Conservation (phyloP, 2,888 invertebrate genomes). For the Odontocolon sp. region DNA sequence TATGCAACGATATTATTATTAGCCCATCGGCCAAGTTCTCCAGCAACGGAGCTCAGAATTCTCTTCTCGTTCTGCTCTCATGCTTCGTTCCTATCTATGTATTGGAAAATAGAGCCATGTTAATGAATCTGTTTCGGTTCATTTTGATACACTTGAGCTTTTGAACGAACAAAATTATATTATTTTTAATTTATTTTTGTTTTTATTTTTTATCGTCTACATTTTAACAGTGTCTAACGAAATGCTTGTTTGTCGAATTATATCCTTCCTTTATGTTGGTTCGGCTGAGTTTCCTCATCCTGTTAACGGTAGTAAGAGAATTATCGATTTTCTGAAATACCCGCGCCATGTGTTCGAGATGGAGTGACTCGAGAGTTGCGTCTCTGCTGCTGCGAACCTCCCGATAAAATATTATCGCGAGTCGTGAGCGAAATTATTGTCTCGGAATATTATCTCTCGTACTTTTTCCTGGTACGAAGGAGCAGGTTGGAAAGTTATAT, state of each 20-base stretch:
- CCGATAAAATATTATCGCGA: constrained; percentile 64
- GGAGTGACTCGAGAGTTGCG: constrained; percentile 45
- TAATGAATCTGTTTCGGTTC: no score
- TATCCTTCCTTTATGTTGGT: constrained; percentile 49
- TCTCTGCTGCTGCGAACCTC: constrained; percentile 46
- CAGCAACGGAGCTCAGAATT: not conserved
- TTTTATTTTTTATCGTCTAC: not conserved
- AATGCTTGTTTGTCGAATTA: constrained; percentile 51
- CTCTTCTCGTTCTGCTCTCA: not conserved
- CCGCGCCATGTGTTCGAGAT: constrained; percentile 59
- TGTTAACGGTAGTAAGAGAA: constrained; percentile 55
- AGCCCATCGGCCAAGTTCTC: not conserved
- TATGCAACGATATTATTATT: not conserved
- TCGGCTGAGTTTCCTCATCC: constrained; percentile 49
- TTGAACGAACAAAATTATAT: no score
- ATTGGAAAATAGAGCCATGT: no score
- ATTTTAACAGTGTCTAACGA: not conserved
- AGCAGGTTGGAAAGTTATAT: not conserved
- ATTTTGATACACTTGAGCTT: no score
- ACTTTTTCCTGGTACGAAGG: not conserved
- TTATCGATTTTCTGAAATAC: constrained; percentile 61
- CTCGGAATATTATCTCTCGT: constrained; percentile 65
- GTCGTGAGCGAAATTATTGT: constrained; percentile 64
- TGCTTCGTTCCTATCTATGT: no score
- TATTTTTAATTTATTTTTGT: not conserved